Conservation (phyloP, 2,888 invertebrate species). For the Drosophila barbarae region DNA sequence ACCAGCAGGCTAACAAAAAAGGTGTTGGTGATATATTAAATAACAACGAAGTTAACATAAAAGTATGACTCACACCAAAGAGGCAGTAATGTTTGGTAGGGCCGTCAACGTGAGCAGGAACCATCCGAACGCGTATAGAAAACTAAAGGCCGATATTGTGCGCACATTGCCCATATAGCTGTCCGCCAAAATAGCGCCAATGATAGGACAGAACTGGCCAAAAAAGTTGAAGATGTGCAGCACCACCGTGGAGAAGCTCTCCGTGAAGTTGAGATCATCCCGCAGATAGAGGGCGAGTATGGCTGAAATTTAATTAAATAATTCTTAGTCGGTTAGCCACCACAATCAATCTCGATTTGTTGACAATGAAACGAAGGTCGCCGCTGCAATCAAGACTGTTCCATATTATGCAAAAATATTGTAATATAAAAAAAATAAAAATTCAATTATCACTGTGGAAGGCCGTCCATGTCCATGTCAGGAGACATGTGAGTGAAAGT, state of each 20-base stretch:
- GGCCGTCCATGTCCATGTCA: neutral
- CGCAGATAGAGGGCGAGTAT: conserved; percentile 84
- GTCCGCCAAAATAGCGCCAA: conserved; percentile 85
- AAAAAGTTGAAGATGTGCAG: conserved; percentile 84
- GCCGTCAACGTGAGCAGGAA: conserved; percentile 81
- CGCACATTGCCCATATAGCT: conserved; percentile 82
- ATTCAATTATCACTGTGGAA: neutral
- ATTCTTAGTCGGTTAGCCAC: neutral
- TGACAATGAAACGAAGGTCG: conserved; percentile 30
- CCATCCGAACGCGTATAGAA: conserved; percentile 82
- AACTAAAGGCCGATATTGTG: conserved; percentile 82
- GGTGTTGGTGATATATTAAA: neutral
- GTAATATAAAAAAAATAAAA: neutral
- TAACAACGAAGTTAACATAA: neutral
- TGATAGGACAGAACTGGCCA: conserved; percentile 84
- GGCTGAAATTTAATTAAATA: conserved; percentile 79
- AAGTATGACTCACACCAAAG: conserved; percentile 61
- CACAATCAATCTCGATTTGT: conserved; percentile 21
- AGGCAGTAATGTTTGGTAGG: conserved; percentile 70
- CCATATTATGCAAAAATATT: neutral
- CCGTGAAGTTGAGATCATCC: conserved; percentile 81
- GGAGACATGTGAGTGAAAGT: neutral
- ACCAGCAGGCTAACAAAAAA: conserved; percentile 80
- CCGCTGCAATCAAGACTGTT: conserved; percentile 11
- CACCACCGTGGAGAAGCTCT: conserved; percentile 81